Evolutionary conservation across 2,797 vertebrate genomes (phyloP), one percentile per base, ranked within the genome.

Genomic region (Chloroceryle amazona): DNA sequence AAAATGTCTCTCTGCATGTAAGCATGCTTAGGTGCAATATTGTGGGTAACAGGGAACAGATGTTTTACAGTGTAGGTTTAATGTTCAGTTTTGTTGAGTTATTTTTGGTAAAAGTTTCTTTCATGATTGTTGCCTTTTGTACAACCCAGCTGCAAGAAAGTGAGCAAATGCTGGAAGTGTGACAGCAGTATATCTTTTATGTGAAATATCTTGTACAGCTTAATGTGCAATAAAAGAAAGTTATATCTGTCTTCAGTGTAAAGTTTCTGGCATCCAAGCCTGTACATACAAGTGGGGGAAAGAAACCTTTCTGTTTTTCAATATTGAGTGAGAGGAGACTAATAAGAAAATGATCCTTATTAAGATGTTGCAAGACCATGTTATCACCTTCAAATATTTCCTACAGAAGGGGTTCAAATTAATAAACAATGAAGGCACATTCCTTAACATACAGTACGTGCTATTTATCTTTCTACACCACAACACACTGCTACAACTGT

Each of bases 171-270:
- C 97, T 98, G 97, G 97, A 98, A 97, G 98, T 98, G 98, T 98
- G 97, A 98, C 95, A 98, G 96, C 97, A 98, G 98, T 98, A 97
- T 97, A 98, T 98, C 97, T 98, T 97, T 98, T 98, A 94, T 98
- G 98, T 98, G 98, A 98, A 98, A 97, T 98, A 96, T 97, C 98
- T 98, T 98, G 98, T 98, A 98, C 98, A 98, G 98, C 98, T 98
- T 98, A 98, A 98, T 98, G 98, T 98, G 98, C 98, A 98, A 98
- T 98, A 98, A 98, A 98, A 96, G 97, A 98, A 98, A 98, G 98
- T 98, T 98, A 96, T 98, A 98, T 98, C 98, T 98, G 98, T 98
- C 98, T 98, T 98, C 98, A 98, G 98, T 98, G 98, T 98, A 98
- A 98, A 98, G 97, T 98, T 98, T 98, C 98, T 98, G 98, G 98